Percentiles rank a stretch among this genome's conserved stretches.
Conservation (phyloP, 2,113 vertebrate species). For the Perognathus longimembris region DNA sequence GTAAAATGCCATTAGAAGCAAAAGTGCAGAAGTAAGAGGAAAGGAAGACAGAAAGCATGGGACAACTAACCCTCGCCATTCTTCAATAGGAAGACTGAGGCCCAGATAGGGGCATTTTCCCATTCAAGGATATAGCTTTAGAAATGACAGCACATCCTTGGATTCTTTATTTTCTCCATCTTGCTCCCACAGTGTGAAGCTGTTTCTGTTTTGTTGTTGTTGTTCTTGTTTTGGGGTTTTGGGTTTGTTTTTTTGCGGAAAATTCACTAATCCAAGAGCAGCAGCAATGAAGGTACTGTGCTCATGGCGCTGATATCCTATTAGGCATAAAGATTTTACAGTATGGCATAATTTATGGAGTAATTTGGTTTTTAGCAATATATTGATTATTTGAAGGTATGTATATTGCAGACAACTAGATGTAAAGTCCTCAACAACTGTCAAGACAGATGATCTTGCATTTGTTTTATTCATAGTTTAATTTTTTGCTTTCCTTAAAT, state of each 20-base stretch:
- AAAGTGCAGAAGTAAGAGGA: background rate
- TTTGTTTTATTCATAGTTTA: background rate
- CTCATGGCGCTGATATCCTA: background rate
- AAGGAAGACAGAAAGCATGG: background rate
- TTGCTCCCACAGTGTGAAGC: background rate
- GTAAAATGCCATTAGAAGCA: background rate
- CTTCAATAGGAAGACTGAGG: background rate
- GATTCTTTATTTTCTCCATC: background rate
- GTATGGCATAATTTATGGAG: background rate
- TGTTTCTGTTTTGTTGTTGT: background rate
- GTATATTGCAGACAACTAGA: background rate
- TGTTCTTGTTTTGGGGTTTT: too few relatives aligned
- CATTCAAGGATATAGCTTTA: background rate
- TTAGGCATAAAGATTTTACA: background rate
- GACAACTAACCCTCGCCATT: background rate
- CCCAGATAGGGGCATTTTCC: background rate
- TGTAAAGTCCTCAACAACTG: background rate
- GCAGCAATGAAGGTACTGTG: background rate
- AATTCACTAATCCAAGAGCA: background rate
- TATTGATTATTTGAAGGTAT: background rate
- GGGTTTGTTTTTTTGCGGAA: background rate
- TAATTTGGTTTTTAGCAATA: background rate
- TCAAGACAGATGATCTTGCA: background rate
- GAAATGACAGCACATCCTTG: background rate
- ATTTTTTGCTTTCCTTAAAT: background rate